Base-by-base conservation (phyloP, 2,113 vertebrate genomes). In the Indicator maculatus region DNA sequence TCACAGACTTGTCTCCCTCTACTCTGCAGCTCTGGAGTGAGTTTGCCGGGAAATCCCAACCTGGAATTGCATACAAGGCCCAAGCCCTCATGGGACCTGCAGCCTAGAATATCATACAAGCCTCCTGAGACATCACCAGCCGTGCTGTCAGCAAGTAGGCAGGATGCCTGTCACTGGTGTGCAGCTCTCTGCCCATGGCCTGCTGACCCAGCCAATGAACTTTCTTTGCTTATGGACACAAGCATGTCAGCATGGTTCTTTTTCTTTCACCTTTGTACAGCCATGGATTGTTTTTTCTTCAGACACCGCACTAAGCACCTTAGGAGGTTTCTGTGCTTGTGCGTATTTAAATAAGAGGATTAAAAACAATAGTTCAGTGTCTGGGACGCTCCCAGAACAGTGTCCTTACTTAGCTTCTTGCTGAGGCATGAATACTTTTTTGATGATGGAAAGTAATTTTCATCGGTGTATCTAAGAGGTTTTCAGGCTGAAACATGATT, bases 321-420 rank as follows among this genome's bases (percentile, higher is more conserved):
- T 95, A 95, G 88, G 93, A 97, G 89, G 83, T 96, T 95, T 91
- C 83, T 88, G 91, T 75, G 70, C 83, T 88, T 86, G 63, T 84
- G 73, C 27, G 3, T 75, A 77, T 94, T 95, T 93, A 75, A 86
- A 79, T 83, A 96, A 96, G 93, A 94, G 83, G 93, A 93, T 95
- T 96, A 93, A 93, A 95, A 86, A 77, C 88, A 90, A 88, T 90
- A 93, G 39, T 66, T 91, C 73, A 56, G 30, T 95, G 93, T 96
- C 85, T 93, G 89, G 87, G 85, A 79, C 66, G 17, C 85, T 92
- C 91, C 90, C 80, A 61, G 89, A 90, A 60, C 58, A 11, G 79
- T 91, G 83, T 93, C 92, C 90, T 88, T 86, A 86, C 83, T 94
- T 94, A 89, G 61, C 85, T 94, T 89, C 69, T 93, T 94, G 80